These are phyloP conservation scores for Bothrops jararaca DNA, from an alignment of 2,113 vertebrate species.

Conservation along the genomic window DNA sequence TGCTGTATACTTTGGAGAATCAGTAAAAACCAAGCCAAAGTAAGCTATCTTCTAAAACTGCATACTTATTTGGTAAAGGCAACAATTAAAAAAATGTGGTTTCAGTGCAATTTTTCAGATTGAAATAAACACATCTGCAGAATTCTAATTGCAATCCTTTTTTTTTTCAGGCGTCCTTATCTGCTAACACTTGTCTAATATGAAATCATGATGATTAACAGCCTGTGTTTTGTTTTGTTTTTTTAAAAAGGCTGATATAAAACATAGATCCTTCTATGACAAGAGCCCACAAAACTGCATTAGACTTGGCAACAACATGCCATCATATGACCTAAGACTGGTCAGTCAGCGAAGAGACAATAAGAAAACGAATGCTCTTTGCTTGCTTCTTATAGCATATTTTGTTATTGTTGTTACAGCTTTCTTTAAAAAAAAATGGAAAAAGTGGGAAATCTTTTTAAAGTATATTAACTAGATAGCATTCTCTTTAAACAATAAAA, in stretches of 20 bases:
- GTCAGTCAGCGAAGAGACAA: constrained; percentile 3
- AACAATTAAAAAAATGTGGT: neutral
- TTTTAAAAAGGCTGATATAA: neutral
- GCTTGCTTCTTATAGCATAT: constrained; percentile 35
- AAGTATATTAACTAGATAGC: constrained; percentile 41
- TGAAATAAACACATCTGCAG: neutral
- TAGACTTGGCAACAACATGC: constrained; percentile 26
- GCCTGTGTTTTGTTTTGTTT: neutral
- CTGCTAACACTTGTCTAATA: neutral
- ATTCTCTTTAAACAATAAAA: constrained; percentile 44
- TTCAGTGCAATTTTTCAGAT: neutral
- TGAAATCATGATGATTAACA: neutral
- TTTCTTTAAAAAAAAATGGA: constrained; percentile 53
- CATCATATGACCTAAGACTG: constrained; percentile 26
- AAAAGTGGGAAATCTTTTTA: constrained; percentile 17
- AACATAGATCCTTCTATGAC: constrained; percentile 3
- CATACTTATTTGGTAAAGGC: neutral
- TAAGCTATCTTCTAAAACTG: neutral
- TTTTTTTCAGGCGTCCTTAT: neutral
- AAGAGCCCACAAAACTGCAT: constrained; percentile 5
- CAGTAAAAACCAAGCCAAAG: neutral
- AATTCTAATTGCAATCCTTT: neutral
- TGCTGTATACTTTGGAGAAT: neutral
- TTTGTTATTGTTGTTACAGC: neutral
- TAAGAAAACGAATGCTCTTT: constrained; percentile 56